Evolutionary conservation across 1,140 invertebrate species (phyloP).

Genomic region (Drosophila sucinea): DNA sequence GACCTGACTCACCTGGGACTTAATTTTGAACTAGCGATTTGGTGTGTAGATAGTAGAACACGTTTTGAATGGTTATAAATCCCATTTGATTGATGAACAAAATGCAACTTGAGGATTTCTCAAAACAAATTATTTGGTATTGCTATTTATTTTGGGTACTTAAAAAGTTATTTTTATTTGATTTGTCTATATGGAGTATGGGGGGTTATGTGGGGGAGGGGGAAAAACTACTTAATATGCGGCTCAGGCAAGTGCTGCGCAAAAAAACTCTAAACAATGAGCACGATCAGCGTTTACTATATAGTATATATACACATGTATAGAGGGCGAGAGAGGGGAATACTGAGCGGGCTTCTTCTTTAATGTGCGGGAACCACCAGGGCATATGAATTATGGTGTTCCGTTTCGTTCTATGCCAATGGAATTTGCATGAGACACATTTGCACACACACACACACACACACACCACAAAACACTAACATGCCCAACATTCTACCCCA

Average conservation of each 20-base stretch:
- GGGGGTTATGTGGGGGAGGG: constrained; percentile 30
- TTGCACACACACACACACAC: constrained; percentile 14
- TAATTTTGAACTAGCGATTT: not conserved
- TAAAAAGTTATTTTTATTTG: constrained; percentile 64
- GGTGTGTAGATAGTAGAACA: not conserved
- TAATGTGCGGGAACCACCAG: constrained; percentile 64
- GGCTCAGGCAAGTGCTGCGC: constrained; percentile 65
- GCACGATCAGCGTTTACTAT: constrained; percentile 63
- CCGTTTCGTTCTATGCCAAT: constrained; percentile 48
- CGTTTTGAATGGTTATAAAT: constrained; percentile 59
- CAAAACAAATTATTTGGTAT: constrained; percentile 26
- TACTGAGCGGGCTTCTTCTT: constrained; percentile 51
- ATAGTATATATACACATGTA: constrained; percentile 23
- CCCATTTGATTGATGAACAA: constrained; percentile 54
- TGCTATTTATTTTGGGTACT: constrained; percentile 35
- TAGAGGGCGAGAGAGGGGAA: constrained; percentile 22
- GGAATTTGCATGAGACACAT: constrained; percentile 59
- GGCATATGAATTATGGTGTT: constrained; percentile 74
- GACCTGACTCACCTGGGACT: not conserved
- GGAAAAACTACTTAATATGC: constrained; percentile 54
- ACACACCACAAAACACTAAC: constrained; percentile 26
- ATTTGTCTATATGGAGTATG: constrained; percentile 46
- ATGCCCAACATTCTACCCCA: constrained; percentile 14
- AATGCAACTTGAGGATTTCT: constrained; percentile 51
- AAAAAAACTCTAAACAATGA: constrained; percentile 71